Evolutionary conservation across 2,888 invertebrate species (phyloP), one percentile per base, ranked within the genome.

Genomic region (Xestia c-nigrum): DNA sequence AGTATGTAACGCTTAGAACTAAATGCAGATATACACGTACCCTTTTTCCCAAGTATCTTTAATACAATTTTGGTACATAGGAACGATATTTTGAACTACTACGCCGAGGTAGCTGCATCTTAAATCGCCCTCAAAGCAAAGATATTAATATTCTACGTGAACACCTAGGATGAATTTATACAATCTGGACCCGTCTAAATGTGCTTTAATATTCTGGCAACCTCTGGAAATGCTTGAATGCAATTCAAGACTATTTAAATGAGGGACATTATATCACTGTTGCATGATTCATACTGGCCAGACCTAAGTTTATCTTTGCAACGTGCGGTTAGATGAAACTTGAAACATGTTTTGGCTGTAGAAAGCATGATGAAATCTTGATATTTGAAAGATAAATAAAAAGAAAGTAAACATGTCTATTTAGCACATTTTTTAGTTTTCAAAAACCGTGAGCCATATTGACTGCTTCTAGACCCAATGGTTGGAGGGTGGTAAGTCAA

Each of bases 101-200:
- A n/a, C 71, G 72, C 21, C 6, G 24, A 76, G 52, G 61, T 16
- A 31, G 68, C 52, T 68, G 64, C 59, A 67, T 72, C 74, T 61
- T 63, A 31, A 72, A 73, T 66, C 76, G 61, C 24, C 68, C 63
- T 63, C 59, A 85, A 75, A 76, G 82, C 61, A 21, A 64, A 38
- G 40, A 61, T 76, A 72, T 83, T 82, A 85, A 64, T 85, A 83
- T 85, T 85, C 68, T n/a, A 69, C 47, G 46, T 21, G 24, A 61
- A 71, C 68, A 65, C n/a, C 68, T 59, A 46, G 63, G 50, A 61
- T 76, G n/a, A 76, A 82, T 85, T 76, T 76, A 71, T 76, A 59
- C 64, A 75, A 68, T 81, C 82, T 76, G 52, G 46, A 67, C n/a
- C 69, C 19, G n/a, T 65, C 65, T 74, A 50, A 81, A 81, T 63